phyloP scores from a whole-genome alignment of 2,888 invertebrate species.

The Craniophora ligustri region DNA sequence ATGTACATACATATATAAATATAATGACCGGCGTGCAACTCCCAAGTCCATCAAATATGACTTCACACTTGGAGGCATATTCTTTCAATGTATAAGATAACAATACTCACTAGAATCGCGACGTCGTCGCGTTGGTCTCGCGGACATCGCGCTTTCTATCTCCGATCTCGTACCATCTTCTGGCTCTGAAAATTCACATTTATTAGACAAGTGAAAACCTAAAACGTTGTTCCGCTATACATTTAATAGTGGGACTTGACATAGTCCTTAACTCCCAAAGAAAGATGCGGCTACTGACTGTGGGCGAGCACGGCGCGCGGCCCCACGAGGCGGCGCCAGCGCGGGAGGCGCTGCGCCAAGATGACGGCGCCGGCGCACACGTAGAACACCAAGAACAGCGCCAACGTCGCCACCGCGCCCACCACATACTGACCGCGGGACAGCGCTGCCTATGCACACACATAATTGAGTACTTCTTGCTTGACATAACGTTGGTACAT shows the following conservation, averaged over 20 bases:
- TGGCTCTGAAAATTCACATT: constrained; percentile 21
- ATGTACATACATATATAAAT: no score
- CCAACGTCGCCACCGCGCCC: constrained; percentile 66
- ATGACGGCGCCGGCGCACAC: constrained; percentile 70
- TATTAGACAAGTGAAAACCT: no score
- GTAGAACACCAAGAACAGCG: constrained; percentile 74
- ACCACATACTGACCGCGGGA: constrained; percentile 70
- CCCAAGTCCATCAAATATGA: no score
- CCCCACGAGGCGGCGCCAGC: constrained; percentile 63
- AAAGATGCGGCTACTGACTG: constrained; percentile 36
- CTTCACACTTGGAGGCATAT: no score
- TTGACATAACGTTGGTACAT: no score
- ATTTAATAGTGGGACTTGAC: no score
- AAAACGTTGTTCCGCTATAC: no score
- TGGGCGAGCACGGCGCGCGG: constrained; percentile 72
- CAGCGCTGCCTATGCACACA: constrained; percentile 69
- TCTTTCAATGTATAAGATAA: no score
- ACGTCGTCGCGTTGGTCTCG: constrained; percentile 52
- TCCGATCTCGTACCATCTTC: constrained; percentile 41
- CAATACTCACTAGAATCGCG: constrained; percentile 68
- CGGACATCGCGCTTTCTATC: constrained; percentile 35
- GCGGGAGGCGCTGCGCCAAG: constrained; percentile 75
- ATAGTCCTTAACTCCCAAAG: no score
- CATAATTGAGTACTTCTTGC: no score
- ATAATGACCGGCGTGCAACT: no score